Evolutionary conservation across 2,888 invertebrate genomes (phyloP).

Genomic region (Eulithis testata): DNA sequence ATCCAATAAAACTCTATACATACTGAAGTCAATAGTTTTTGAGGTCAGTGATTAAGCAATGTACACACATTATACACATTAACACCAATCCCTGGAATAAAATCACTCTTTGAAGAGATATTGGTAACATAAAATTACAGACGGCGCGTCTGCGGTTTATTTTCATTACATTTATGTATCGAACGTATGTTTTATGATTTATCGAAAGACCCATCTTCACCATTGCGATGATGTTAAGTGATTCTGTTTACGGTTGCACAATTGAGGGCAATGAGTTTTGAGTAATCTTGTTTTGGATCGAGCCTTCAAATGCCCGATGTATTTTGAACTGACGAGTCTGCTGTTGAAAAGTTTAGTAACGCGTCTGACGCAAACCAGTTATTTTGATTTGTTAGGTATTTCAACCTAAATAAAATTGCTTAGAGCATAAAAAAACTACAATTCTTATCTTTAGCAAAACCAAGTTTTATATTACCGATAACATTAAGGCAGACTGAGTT

Average conservation of each 20-base stretch:
- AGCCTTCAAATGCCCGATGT: slow-evolving; percentile 4
- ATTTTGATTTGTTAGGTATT: too few relatives aligned
- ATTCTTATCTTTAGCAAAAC: too few relatives aligned
- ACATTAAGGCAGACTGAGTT: too few relatives aligned
- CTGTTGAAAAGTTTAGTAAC: slow-evolving; percentile 8
- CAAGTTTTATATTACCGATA: too few relatives aligned
- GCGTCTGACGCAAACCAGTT: not conserved
- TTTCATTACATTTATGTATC: slow-evolving; percentile 34
- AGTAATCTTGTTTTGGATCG: slow-evolving; percentile 22
- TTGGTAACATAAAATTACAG: slow-evolving; percentile 56
- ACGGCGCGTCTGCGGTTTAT: slow-evolving; percentile 62
- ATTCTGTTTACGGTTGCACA: slow-evolving; percentile 25
- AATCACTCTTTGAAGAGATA: slow-evolving; percentile 24
- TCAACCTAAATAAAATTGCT: too few relatives aligned
- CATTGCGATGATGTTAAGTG: slow-evolving; percentile 23
- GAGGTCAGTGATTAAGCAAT: too few relatives aligned
- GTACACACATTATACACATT: too few relatives aligned
- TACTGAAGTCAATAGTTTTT: too few relatives aligned
- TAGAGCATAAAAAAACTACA: too few relatives aligned
- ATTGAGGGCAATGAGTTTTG: slow-evolving; percentile 27
- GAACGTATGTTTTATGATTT: slow-evolving; percentile 32
- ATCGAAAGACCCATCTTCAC: slow-evolving; percentile 18
- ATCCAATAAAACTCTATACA: too few relatives aligned
- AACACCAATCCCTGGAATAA: too few relatives aligned
- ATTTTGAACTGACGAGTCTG: slow-evolving; percentile 1